These are phyloP conservation scores for Collichthys lucidus DNA, from an alignment of 2,113 vertebrate species.

Conservation along the genomic window DNA sequence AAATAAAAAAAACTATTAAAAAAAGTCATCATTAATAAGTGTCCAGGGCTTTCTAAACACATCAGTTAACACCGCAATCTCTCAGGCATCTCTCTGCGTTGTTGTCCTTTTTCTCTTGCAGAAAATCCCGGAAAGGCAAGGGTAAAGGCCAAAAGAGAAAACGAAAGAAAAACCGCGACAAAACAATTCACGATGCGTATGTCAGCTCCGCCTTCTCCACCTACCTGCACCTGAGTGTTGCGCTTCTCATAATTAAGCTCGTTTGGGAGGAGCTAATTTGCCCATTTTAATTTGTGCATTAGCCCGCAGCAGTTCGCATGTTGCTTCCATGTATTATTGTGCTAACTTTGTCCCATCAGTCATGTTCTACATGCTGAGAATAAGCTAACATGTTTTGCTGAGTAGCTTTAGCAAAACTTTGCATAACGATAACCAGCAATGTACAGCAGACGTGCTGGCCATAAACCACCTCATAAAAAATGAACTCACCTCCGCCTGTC, in stretches of 20 bases:
- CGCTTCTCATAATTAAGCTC: slow-evolving; percentile 82
- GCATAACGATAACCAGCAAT: slow-evolving; percentile 9
- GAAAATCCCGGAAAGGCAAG: slow-evolving; percentile 95
- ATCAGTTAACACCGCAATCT: slow-evolving; percentile 42
- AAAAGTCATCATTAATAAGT: slow-evolving; percentile 1
- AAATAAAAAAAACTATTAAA: not conserved
- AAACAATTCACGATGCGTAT: slow-evolving; percentile 92
- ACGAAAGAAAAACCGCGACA: slow-evolving; percentile 97
- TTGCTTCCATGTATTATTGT: slow-evolving; percentile 56
- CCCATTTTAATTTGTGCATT: slow-evolving; percentile 70
- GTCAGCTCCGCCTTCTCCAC: slow-evolving; percentile 89
- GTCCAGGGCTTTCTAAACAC: slow-evolving; percentile 1
- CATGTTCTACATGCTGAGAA: slow-evolving; percentile 17
- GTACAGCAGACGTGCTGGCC: slow-evolving; percentile 12
- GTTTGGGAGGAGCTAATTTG: slow-evolving; percentile 84
- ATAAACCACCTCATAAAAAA: slow-evolving; percentile 25
- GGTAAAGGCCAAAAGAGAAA: slow-evolving; percentile 98
- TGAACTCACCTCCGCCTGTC: slow-evolving; percentile 38
- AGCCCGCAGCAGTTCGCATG: slow-evolving; percentile 63
- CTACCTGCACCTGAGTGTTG: slow-evolving; percentile 84
- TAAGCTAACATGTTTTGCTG: slow-evolving; percentile 48
- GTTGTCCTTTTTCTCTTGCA: slow-evolving; percentile 89
- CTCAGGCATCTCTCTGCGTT: slow-evolving; percentile 80
- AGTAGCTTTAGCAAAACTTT: slow-evolving; percentile 43
- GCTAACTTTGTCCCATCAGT: slow-evolving; percentile 57